Conservation (phyloP, 2,113 vertebrate genomes). For the Sinosuthora webbiana region DNA sequence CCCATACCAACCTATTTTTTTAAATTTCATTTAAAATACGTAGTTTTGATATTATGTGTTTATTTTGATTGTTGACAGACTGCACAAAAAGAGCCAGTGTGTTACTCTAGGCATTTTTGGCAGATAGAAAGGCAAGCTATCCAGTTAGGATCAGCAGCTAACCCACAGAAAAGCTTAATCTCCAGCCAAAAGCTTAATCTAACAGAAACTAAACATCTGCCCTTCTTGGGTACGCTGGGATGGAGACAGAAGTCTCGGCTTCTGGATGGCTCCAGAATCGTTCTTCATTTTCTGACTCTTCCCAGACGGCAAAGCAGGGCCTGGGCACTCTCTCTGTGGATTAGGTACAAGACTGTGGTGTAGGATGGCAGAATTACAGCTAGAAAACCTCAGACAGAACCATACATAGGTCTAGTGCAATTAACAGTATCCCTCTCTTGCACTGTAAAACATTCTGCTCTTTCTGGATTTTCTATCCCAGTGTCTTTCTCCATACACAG, state of each 20-base stretch:
- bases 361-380: background rate
- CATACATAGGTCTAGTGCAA: background rate
- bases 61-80: background rate
- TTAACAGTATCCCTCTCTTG: background rate
- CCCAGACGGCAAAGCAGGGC: background rate
- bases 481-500: background rate
- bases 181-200: slow-evolving; percentile 47
- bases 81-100: background rate
- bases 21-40: background rate
- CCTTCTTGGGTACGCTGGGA: background rate
- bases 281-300: background rate
- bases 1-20: background rate
- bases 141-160: slow-evolving; percentile 33
- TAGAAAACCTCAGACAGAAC: background rate
- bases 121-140: background rate
- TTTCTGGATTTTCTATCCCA: slow-evolving; percentile 2
- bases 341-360: background rate
- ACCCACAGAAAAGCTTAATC: slow-evolving; percentile 23
- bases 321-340: background rate
- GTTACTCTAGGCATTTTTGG: slow-evolving; percentile 15
- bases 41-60: background rate
- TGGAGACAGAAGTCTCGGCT: background rate
- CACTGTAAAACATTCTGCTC: background rate
- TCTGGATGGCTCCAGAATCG: background rate
- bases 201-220: slow-evolving; percentile 48